Base-by-base conservation (phyloP, 2,888 invertebrate genomes). In the Agriopis aurantiaria region DNA sequence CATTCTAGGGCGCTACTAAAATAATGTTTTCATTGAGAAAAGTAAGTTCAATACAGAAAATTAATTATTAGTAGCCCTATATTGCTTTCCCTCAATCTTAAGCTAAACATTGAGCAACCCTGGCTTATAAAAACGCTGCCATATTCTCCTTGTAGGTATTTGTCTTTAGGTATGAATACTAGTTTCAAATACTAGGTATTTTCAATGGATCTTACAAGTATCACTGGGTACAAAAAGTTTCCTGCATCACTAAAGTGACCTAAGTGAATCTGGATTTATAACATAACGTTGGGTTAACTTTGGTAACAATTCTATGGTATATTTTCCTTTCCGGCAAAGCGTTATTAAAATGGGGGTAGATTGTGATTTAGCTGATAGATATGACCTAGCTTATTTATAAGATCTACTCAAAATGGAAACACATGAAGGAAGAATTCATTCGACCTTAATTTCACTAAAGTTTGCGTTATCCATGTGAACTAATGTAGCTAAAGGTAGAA, bases 81-180 rank as follows among this genome's bases (percentile, higher is more conserved):
- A 90, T 90, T 91, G 92, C 92, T 89, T 91, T 89, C 89, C 91
- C 83, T 85, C 86, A 83, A 85, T 78, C 89, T 91, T 91, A 91
- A 83, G 83, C 91, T 91, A 91, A 88, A 89, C 85, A 93, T 94
- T 94, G 94, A 94, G 94, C 94, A 94, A 94, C 84, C 61, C 87
- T 91, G 92, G 93, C 63, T 65, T 72, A 67, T 46, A 72, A 71
- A 66, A 69, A 61, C 68, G 68, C 68, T 71, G 68, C 71, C 71
- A 66, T 57, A 70, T 62, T 66, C 65, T 70, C 58, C 62, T 33
- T 62, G 58, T 58, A 53, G 59, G 14, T 66, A 65, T 61, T 68
- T 68, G 70, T 68, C 64, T 67, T 71, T 67, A 40, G 52, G 43
- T 67, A 68, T 55, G 14, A 65, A 65, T 23, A 60, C 51, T 61